Percentiles rank a stretch among this genome's conserved stretches.
Evolutionary conservation across 1,140 invertebrate genomes (phyloP).

Genomic region (Scaptomyza graminum): DNA sequence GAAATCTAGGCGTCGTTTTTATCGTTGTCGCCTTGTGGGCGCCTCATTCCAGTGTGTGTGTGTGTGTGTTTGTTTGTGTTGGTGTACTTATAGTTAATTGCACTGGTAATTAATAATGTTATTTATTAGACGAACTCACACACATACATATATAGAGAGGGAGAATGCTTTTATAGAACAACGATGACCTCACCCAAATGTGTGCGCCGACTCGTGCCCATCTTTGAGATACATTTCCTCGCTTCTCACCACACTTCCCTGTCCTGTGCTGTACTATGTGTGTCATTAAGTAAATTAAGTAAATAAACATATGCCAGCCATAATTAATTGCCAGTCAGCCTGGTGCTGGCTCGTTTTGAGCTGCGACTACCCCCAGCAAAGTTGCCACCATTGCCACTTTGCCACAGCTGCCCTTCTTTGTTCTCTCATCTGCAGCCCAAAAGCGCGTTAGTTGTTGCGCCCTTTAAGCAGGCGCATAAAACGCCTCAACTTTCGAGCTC

Average conservation of each 20-base stretch:
- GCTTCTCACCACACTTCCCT: conserved; percentile 36
- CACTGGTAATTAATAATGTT: conserved; percentile 83
- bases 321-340: conserved; percentile 82
- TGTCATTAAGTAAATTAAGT: conserved; percentile 83
- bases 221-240: conserved; percentile 24
- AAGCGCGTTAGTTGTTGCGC: conserved; percentile 81
- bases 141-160: conserved; percentile 1
- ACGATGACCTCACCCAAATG: conserved; percentile 77
- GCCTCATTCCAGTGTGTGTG: conserved; percentile 5
- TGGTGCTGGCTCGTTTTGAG: conserved; percentile 55
- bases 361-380: conserved; percentile 39
- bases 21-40: conserved; percentile 21
- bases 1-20: conserved; percentile 27
- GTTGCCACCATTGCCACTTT: conserved; percentile 31
- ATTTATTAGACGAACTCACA: conserved; percentile 75
- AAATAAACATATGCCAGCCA: conserved; percentile 82
- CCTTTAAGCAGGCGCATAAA: conserved; percentile 62
- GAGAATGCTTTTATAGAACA: conserved; percentile 49
- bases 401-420: conserved; percentile 37
- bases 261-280: conserved; percentile 38
- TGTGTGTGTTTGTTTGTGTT: conserved; percentile 39
- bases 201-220: conserved; percentile 48
- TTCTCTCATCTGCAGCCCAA: conserved; percentile 44
- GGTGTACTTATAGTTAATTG: conserved; percentile 80
- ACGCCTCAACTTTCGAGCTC: conserved; percentile 20